Evolutionary conservation across 2,797 vertebrate genomes (phyloP).

Genomic region (Takifugu rubripes): DNA sequence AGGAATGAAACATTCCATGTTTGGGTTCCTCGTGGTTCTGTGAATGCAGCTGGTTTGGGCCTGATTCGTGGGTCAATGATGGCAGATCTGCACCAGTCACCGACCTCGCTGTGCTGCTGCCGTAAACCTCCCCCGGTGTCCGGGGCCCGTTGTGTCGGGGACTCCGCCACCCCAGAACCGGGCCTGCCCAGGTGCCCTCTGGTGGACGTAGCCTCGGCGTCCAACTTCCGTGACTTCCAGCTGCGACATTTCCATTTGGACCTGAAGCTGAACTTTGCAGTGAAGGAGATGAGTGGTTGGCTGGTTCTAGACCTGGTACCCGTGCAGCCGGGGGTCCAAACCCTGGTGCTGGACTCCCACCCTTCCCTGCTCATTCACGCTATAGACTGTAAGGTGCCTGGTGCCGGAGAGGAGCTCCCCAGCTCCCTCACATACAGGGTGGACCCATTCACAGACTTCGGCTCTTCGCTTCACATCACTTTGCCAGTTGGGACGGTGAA

Average conservation of each 20-base stretch:
- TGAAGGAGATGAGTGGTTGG: slow-evolving; percentile 87
- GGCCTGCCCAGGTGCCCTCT: slow-evolving; percentile 62
- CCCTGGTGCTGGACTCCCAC: slow-evolving; percentile 85
- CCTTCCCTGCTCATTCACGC: slow-evolving; percentile 82
- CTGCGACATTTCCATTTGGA: slow-evolving; percentile 88
- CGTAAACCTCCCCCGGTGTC: slow-evolving; percentile 63
- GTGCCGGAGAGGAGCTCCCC: slow-evolving; percentile 30
- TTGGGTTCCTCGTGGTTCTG: too few species aligned
- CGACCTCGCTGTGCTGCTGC: slow-evolving; percentile 84
- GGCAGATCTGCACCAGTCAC: slow-evolving; percentile 68
- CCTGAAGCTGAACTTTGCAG: slow-evolving; percentile 85
- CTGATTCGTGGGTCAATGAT: slow-evolving; percentile 37
- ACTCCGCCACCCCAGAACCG: slow-evolving; percentile 13
- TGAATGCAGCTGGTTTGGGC: not conserved
- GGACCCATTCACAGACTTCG: slow-evolving; percentile 87
- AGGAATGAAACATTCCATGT: not conserved
- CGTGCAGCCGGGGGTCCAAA: slow-evolving; percentile 64
- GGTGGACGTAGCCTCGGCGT: slow-evolving; percentile 86
- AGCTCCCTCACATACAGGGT: slow-evolving; percentile 73
- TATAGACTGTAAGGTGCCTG: slow-evolving; percentile 71
- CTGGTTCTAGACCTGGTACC: slow-evolving; percentile 86
- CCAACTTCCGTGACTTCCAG: slow-evolving; percentile 85
- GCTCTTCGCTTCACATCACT: slow-evolving; percentile 83
- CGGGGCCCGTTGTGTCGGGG: slow-evolving; percentile 31
- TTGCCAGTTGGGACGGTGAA: slow-evolving; percentile 75